Evolutionary conservation across 1,140 invertebrate species (phyloP).

Genomic region (Drosophila watanabei): DNA sequence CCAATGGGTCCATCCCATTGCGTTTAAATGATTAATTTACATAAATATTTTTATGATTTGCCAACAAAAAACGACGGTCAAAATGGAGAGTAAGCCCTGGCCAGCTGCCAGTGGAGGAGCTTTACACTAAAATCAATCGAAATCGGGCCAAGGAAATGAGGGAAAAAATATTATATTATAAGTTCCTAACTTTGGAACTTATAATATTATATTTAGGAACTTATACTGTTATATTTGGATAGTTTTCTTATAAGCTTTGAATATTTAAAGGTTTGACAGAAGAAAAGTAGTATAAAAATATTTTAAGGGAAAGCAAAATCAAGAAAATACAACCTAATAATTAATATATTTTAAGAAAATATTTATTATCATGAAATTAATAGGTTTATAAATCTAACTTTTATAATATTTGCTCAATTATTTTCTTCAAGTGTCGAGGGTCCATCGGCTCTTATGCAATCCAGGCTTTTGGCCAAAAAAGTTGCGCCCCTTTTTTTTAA

Average conservation of each 20-base stretch:
- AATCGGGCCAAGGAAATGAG: background rate
- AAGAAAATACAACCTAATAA: too few relatives aligned
- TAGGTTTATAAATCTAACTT: background rate
- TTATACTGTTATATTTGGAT: too few relatives aligned
- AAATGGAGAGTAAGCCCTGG: slow-evolving; percentile 29
- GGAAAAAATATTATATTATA: background rate
- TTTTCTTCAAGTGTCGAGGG: slow-evolving; percentile 14
- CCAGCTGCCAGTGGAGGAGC: slow-evolving; percentile 32
- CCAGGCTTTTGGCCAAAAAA: slow-evolving; percentile 49
- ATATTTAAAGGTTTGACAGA: background rate
- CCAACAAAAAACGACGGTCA: slow-evolving; percentile 61
- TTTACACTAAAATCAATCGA: slow-evolving; percentile 24
- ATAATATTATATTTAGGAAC: too few relatives aligned
- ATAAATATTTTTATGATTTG: slow-evolving; percentile 85
- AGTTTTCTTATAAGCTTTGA: background rate
- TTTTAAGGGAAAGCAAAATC: background rate
- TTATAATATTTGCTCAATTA: too few relatives aligned
- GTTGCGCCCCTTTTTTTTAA: slow-evolving; percentile 57
- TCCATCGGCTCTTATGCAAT: slow-evolving; percentile 69
- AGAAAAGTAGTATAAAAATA: background rate
- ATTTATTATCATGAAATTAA: too few relatives aligned
- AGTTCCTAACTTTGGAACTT: too few relatives aligned
- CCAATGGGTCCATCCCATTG: slow-evolving; percentile 71
- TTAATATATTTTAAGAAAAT: too few relatives aligned
- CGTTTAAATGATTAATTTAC: slow-evolving; percentile 84